These are phyloP conservation scores for Mionectes macconnelli DNA, from an alignment of 2,113 vertebrate species.

Conservation along the genomic window DNA sequence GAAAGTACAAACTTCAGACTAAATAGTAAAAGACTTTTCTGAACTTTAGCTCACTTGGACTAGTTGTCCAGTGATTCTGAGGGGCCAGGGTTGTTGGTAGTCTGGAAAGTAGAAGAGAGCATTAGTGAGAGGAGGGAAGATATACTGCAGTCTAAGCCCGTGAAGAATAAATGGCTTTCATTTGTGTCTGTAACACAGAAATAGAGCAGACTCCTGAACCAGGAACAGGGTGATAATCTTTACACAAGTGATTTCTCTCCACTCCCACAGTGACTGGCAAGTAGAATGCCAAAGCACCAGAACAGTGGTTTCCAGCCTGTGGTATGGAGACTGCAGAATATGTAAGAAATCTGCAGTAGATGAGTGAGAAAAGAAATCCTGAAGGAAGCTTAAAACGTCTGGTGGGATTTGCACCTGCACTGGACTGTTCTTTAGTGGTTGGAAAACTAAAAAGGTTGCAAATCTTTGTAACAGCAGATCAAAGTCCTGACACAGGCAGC, in stretches of 20 bases:
- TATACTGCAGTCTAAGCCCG: rapidly evolving
- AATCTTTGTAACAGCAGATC: neutral
- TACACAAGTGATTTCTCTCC: neutral
- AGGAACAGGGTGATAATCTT: neutral
- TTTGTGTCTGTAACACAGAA: neutral
- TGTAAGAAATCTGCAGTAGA: neutral
- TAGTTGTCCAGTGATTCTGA: neutral
- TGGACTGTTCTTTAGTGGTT: neutral
- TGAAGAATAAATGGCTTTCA: neutral
- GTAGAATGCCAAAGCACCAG: neutral
- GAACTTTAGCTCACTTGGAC: neutral
- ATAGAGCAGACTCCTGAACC: neutral
- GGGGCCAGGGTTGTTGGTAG: too few relatives aligned
- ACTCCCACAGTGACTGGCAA: neutral
- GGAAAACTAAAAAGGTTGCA: neutral
- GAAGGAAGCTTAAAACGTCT: neutral
- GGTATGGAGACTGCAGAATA: rapidly evolving
- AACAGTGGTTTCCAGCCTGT: neutral
- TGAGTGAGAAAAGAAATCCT: neutral
- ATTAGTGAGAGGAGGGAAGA: neutral
- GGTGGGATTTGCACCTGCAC: neutral
- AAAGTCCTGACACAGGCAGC: neutral
- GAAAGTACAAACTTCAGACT: neutral
- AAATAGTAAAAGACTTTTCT: neutral
- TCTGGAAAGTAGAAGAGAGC: neutral